These are phyloP conservation scores for Aspidoscelis tigris DNA, from an alignment of 2,113 vertebrate genomes.

Conservation along the genomic window DNA sequence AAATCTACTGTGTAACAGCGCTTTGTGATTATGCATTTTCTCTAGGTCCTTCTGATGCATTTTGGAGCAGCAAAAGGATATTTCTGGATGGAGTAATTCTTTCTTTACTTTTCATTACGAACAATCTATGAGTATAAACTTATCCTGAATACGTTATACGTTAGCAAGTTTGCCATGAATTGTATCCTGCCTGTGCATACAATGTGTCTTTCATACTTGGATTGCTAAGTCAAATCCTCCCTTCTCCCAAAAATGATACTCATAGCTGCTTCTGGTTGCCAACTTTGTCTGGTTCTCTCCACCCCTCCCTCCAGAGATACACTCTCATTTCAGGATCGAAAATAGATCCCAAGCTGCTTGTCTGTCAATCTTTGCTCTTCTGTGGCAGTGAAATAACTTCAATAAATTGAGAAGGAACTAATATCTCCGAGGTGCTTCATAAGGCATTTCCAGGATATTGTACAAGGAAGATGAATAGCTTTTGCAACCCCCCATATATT, in stretches of 20 bases:
- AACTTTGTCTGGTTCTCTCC: no score
- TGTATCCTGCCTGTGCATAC: neutral
- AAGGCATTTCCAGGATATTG: conserved; percentile 27
- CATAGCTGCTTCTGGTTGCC: neutral
- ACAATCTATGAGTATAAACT: no score
- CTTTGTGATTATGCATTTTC: no score
- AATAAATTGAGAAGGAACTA: neutral
- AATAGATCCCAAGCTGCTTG: neutral
- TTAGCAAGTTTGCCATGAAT: neutral
- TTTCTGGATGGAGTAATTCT: neutral
- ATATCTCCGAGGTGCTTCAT: conserved; percentile 2
- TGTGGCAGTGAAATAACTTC: conserved; percentile 7
- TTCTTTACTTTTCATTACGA: neutral
- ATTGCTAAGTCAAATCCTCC: neutral
- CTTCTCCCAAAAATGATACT: neutral
- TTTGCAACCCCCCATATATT: conserved; percentile 1
- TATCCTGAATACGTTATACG: no score
- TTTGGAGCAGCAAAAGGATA: neutral
- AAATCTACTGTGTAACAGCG: no score
- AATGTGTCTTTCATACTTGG: neutral
- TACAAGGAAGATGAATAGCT: conserved; percentile 18
- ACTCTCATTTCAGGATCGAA: neutral
- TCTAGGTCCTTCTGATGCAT: neutral
- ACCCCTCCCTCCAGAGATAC: no score
- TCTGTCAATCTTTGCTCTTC: neutral